Conservation (phyloP, 2,888 invertebrate species). For the Tridacna crocea region DNA sequence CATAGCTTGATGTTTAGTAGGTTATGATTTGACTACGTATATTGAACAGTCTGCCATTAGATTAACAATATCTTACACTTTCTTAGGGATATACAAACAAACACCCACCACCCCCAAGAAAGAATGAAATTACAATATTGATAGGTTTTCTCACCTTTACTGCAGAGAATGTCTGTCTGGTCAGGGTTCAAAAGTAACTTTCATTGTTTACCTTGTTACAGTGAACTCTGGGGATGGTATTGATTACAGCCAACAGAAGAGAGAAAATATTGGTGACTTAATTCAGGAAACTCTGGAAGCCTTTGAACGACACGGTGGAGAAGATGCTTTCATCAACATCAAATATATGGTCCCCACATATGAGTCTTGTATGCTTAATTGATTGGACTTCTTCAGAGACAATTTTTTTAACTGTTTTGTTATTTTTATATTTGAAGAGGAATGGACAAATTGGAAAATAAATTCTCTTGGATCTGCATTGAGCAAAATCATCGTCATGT, state of each 20-base stretch:
- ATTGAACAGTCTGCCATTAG: too few relatives aligned
- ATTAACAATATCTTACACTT: too few relatives aligned
- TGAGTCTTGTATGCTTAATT: conserved; percentile 89
- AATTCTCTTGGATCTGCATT: not conserved
- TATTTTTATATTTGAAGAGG: not conserved
- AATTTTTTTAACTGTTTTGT: not conserved
- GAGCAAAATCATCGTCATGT: not conserved
- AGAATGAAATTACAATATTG: too few relatives aligned
- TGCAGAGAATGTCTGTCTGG: too few relatives aligned
- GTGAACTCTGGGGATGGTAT: conserved; percentile 95
- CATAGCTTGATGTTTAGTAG: too few relatives aligned
- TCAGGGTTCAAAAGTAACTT: too few relatives aligned
- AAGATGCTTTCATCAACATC: conserved; percentile 98
- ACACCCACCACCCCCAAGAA: too few relatives aligned
- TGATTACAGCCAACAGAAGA: conserved; percentile 94
- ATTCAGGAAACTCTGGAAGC: conserved; percentile 96
- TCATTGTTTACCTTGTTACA: conserved; percentile 83
- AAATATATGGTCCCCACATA: conserved; percentile 99
- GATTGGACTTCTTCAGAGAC: conserved; percentile 35
- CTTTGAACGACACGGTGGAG: conserved; percentile 95
- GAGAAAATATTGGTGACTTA: conserved; percentile 94
- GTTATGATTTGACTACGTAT: too few relatives aligned
- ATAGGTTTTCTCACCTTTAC: too few relatives aligned
- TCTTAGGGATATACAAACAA: too few relatives aligned
- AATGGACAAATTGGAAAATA: not conserved